Evolutionary conservation across 2,113 vertebrate genomes (phyloP).

Genomic region (Platysteira castanea): DNA sequence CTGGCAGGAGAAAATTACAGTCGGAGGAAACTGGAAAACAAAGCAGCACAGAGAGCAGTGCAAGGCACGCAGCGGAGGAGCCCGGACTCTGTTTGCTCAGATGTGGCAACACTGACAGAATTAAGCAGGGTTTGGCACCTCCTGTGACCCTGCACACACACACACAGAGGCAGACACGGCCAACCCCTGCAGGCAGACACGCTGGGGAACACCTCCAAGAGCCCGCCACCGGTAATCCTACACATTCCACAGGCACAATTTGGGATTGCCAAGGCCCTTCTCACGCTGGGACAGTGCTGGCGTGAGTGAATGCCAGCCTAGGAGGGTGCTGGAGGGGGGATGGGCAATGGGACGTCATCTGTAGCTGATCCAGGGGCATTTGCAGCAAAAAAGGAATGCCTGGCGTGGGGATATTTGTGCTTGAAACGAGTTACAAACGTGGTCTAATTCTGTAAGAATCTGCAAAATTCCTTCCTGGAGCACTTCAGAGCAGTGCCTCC

Average conservation of each 20-base stretch:
- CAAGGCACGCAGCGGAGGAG: neutral
- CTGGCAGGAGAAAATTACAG: neutral
- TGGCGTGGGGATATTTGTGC: neutral
- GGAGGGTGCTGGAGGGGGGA: neutral
- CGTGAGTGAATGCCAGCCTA: too few species aligned
- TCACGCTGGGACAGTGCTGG: fast-evolving
- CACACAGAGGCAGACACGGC: neutral
- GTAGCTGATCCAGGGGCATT: neutral
- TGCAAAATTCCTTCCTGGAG: neutral
- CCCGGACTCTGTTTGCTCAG: neutral
- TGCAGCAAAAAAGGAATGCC: neutral
- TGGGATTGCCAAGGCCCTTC: neutral
- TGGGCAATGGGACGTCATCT: too few species aligned
- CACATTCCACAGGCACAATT: fast-evolving
- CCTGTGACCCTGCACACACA: neutral
- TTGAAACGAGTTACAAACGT: neutral
- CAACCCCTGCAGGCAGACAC: neutral
- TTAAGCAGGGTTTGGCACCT: neutral
- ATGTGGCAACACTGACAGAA: neutral
- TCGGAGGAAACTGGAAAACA: neutral
- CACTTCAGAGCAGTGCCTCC: neutral
- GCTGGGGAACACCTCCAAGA: fast-evolving
- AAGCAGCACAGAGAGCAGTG: neutral
- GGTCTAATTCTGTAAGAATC: neutral
- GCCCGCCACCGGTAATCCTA: neutral